phyloP scores from a whole-genome alignment of 2,888 invertebrate species.

The Ethmia dodecea region DNA sequence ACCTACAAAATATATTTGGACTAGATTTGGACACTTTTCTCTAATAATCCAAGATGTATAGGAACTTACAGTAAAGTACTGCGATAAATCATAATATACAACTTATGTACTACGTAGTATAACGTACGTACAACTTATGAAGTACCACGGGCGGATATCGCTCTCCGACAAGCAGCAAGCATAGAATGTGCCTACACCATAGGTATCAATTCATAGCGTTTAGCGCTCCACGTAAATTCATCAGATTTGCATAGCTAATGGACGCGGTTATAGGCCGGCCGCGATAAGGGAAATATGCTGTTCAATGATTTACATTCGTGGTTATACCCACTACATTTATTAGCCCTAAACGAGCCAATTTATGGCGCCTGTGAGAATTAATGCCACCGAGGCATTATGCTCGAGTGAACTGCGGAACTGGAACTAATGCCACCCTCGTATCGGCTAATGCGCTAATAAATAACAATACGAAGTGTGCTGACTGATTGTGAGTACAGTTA shows the following conservation, averaged over 20 bases:
- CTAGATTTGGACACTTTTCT: too few relatives aligned
- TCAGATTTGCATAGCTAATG: conserved; percentile 59
- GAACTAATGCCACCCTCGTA: conserved; percentile 1
- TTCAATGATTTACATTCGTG: conserved; percentile 49
- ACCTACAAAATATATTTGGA: too few relatives aligned
- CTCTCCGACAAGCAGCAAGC: too few relatives aligned
- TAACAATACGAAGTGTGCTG: too few relatives aligned
- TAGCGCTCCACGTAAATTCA: conserved; percentile 43
- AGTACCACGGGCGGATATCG: too few relatives aligned
- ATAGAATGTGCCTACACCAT: too few relatives aligned
- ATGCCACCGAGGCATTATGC: conserved; percentile 4
- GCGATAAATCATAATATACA: too few relatives aligned
- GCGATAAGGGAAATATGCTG: conserved; percentile 46
- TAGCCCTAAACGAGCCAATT: conserved; percentile 40
- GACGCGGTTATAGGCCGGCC: conserved; percentile 40
- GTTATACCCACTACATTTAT: conserved; percentile 35
- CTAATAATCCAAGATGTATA: too few relatives aligned
- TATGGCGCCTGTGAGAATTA: conserved; percentile 23
- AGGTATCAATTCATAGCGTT: conserved; percentile 27
- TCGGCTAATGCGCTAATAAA: not conserved
- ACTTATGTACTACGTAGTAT: too few relatives aligned
- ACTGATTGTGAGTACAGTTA: not conserved
- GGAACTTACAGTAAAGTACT: too few relatives aligned
- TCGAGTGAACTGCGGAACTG: conserved; percentile 4
- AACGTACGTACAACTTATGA: too few relatives aligned